Conservation (phyloP, 2,113 vertebrate genomes). For the Neodontobutis hainanensis region DNA sequence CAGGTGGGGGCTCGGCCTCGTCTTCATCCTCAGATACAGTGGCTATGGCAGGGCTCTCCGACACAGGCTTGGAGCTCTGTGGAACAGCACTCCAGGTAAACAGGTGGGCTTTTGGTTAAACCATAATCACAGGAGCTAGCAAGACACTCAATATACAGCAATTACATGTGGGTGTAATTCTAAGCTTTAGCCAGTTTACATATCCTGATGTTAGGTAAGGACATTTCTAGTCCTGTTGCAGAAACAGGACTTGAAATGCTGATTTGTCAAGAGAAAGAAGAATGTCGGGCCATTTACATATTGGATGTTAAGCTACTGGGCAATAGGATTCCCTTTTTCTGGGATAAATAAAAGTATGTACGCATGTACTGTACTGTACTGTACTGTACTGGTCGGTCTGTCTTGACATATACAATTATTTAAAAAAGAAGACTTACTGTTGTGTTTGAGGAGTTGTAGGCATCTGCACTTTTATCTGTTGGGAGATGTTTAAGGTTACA, state of each 20-base stretch:
- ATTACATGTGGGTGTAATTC: background rate
- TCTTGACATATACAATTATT: background rate
- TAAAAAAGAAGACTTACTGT: conserved; percentile 79
- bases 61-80: conserved; percentile 89
- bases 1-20: conserved; percentile 87
- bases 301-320: no score
- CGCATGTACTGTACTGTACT: no score
- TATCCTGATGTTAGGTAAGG: conserved; percentile 32
- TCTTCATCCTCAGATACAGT: conserved; percentile 92
- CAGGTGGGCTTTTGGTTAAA: conserved; percentile 51
- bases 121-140: conserved; percentile 41
- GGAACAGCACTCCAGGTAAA: conserved; percentile 33
- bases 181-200: background rate
- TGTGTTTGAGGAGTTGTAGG: conserved; percentile 85
- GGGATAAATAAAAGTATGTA: no score
- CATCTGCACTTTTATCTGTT: conserved; percentile 91
- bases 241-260: conserved; percentile 53
- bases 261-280: conserved; percentile 68
- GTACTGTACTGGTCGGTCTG: background rate
- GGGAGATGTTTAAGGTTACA: conserved; percentile 9
- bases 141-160: conserved; percentile 53
- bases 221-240: conserved; percentile 61
- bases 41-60: conserved; percentile 88
- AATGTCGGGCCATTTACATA: background rate
- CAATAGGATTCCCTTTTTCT: no score